phyloP scores from a whole-genome alignment of 2,888 invertebrate genomes.

The Zaprionus obscuricornis region DNA sequence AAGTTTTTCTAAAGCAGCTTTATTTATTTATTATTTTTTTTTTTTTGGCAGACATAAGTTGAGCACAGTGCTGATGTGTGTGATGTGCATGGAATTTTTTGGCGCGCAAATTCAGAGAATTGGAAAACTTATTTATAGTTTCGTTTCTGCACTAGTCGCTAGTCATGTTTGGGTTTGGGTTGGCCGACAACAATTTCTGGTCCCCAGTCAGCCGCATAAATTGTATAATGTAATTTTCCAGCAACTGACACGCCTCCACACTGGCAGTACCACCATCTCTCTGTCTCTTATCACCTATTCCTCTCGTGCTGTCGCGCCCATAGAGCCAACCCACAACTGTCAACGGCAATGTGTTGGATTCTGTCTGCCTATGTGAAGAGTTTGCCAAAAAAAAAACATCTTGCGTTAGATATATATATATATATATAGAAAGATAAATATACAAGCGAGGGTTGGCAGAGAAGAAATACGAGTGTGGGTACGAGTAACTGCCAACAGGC shows the following conservation, averaged over 20 bases:
- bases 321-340: slow-evolving; percentile 67
- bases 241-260: slow-evolving; percentile 42
- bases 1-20: neutral
- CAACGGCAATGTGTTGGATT: slow-evolving; percentile 62
- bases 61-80: slow-evolving; percentile 9
- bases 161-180: slow-evolving; percentile 37
- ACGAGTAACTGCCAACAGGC: slow-evolving; percentile 39
- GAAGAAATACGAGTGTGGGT: neutral
- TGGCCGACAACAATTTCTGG: slow-evolving; percentile 38
- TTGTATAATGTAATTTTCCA: slow-evolving; percentile 76
- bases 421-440: slow-evolving; percentile 8
- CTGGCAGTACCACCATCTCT: neutral
- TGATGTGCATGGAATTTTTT: neutral
- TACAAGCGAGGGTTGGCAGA: neutral
- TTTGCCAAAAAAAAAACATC: slow-evolving; percentile 53
- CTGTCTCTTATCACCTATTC: no score
- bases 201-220: slow-evolving; percentile 75
- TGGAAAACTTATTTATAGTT: slow-evolving; percentile 50
- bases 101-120: slow-evolving; percentile 25
- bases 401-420: slow-evolving; percentile 13
- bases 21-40: no score
- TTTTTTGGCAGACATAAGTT: neutral
- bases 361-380: slow-evolving; percentile 58
- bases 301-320: no score
- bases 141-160: slow-evolving; percentile 35